phyloP scores from a whole-genome alignment of 2,797 vertebrate genomes.

The Catostomus latipinnis region DNA sequence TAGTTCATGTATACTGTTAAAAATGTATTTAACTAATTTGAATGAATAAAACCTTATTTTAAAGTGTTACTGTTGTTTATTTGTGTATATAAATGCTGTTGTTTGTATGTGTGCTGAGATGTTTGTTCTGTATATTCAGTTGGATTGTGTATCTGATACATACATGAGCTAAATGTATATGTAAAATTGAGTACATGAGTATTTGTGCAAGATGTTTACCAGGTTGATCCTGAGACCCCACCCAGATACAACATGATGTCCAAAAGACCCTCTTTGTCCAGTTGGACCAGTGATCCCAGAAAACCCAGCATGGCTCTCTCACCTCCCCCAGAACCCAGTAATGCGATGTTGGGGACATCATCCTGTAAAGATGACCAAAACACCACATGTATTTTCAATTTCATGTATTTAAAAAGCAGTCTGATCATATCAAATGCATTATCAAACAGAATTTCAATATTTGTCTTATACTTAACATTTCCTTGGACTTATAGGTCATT shows the following conservation, averaged over 20 bases:
- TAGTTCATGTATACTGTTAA: no score
- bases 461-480: no score
- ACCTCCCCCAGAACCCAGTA: slow-evolving; percentile 54
- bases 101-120: no score
- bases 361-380: slow-evolving; percentile 12
- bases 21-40: no score
- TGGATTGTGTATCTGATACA: neutral
- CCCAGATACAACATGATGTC: slow-evolving; percentile 54
- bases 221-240: slow-evolving; percentile 59
- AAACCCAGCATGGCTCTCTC: slow-evolving; percentile 52
- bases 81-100: no score
- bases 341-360: slow-evolving; percentile 48
- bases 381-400: neutral
- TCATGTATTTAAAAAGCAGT: no score
- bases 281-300: slow-evolving; percentile 50
- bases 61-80: no score
- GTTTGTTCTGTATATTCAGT: neutral
- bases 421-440: no score
- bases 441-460: no score
- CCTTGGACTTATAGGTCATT: no score
- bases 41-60: no score
- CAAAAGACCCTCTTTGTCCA: slow-evolving; percentile 37
- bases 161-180: neutral
- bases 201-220: slow-evolving; percentile 34
- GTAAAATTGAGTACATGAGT: neutral